Percentiles rank a stretch among this genome's conserved stretches.
Evolutionary conservation across 2,113 vertebrate species (phyloP).

Genomic region (Turnix velox): DNA sequence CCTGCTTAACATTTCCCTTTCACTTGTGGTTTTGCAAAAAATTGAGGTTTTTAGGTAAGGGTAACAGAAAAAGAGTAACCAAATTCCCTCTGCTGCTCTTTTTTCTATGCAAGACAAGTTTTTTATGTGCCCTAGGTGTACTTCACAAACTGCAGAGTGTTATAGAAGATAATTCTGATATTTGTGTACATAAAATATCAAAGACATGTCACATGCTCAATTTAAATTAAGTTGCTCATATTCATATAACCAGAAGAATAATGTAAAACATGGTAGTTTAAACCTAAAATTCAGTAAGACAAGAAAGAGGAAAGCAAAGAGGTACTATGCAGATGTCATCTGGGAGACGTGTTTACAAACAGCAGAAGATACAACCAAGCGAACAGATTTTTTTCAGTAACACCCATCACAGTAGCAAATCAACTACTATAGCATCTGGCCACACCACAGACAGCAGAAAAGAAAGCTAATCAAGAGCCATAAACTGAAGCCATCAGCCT

Average conservation of each 20-base stretch:
- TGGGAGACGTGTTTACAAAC: not conserved
- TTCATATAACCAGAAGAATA: not conserved
- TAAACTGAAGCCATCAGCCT: not conserved
- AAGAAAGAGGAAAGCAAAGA: not conserved
- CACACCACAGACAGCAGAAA: not conserved
- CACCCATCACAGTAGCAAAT: not conserved
- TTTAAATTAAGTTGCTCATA: not conserved
- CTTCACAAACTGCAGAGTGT: not conserved
- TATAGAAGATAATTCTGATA: not conserved
- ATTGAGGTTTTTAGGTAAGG: rapidly evolving
- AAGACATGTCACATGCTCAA: not conserved
- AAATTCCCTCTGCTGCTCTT: not conserved
- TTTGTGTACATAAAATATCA: not conserved
- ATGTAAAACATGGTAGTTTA: not conserved
- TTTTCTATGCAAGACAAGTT: not conserved
- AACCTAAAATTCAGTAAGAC: not conserved
- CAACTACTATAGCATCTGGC: not conserved
- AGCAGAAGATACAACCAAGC: not conserved
- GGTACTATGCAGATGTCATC: not conserved
- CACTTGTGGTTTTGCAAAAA: not conserved
- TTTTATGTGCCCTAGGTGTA: not conserved
- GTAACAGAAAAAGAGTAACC: not conserved
- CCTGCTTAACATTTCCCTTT: not conserved
- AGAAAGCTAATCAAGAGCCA: not conserved
- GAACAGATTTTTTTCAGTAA: not conserved